Percentiles rank a stretch among this genome's conserved stretches.
Evolutionary conservation across 2,888 invertebrate genomes (phyloP).

Genomic region (Drosophila infuscata): DNA sequence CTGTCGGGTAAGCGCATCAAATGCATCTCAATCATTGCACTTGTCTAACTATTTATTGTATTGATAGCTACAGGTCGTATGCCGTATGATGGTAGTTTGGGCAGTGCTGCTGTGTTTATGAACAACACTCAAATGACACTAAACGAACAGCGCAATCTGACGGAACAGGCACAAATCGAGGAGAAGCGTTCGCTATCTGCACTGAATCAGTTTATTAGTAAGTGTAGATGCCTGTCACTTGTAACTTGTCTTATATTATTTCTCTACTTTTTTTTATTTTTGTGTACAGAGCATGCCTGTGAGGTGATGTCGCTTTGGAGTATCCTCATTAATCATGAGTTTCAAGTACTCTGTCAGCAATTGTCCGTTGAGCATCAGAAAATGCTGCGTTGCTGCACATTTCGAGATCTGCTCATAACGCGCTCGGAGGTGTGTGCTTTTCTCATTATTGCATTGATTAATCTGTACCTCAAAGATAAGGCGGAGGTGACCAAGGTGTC

Average conservation of each 20-base stretch:
- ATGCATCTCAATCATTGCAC: background rate
- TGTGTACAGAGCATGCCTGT: conserved; percentile 88
- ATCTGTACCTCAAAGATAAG: conserved; percentile 97
- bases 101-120: conserved; percentile 68
- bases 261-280: background rate
- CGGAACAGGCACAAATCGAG: conserved; percentile 86
- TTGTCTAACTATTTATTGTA: background rate
- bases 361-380: conserved; percentile 89
- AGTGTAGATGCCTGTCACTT: conserved; percentile 57
- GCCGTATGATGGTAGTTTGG: conserved; percentile 66
- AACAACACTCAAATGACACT: conserved; percentile 58
- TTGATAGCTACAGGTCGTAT: conserved; percentile 64
- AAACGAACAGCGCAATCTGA: conserved; percentile 82
- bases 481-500: conserved; percentile 97
- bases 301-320: conserved; percentile 98
- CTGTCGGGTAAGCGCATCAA: conserved; percentile 70
- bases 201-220: conserved; percentile 89
- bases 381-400: conserved; percentile 88
- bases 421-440: conserved; percentile 88
- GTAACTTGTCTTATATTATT: background rate
- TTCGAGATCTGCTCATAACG: conserved; percentile 86
- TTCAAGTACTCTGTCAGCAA: conserved; percentile 91
- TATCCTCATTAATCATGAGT: conserved; percentile 95
- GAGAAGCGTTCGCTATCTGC: conserved; percentile 92
- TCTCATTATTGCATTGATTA: conserved; percentile 93